phyloP scores from a whole-genome alignment of 2,113 vertebrate genomes.

The Chaetops frenatus region DNA sequence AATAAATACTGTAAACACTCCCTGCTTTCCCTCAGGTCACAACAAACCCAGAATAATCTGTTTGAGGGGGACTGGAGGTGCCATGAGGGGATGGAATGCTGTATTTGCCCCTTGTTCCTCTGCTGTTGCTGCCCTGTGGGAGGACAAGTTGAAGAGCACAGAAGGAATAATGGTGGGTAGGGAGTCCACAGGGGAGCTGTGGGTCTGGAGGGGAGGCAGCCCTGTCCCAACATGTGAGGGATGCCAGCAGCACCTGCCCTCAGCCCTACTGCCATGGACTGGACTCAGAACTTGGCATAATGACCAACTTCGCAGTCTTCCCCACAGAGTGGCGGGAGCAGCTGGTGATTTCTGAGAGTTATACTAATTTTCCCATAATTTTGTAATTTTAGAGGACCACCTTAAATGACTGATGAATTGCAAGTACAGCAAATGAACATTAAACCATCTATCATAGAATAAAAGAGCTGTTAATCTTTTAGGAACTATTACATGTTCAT shows the following conservation, averaged over 20 bases:
- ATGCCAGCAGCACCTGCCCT: not conserved
- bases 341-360: not conserved
- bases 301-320: accelerated
- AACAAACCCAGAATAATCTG: accelerated
- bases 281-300: accelerated
- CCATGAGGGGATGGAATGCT: accelerated
- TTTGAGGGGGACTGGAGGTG: accelerated
- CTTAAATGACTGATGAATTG: not conserved
- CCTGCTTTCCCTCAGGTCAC: not conserved
- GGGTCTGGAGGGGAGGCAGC: not conserved
- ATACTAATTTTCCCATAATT: no score
- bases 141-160: no score
- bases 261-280: not conserved
- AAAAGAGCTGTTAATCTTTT: not conserved
- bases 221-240: accelerated
- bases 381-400: not conserved
- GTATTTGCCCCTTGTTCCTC: accelerated
- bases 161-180: not conserved
- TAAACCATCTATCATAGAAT: not conserved
- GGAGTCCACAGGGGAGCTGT: accelerated
- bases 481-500: not conserved
- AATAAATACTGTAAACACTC: accelerated
- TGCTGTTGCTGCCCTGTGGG: not conserved
- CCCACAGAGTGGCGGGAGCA: accelerated
- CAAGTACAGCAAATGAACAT: not conserved